phyloP scores from a whole-genome alignment of 2,113 vertebrate genomes.

The Gopherus flavomarginatus region DNA sequence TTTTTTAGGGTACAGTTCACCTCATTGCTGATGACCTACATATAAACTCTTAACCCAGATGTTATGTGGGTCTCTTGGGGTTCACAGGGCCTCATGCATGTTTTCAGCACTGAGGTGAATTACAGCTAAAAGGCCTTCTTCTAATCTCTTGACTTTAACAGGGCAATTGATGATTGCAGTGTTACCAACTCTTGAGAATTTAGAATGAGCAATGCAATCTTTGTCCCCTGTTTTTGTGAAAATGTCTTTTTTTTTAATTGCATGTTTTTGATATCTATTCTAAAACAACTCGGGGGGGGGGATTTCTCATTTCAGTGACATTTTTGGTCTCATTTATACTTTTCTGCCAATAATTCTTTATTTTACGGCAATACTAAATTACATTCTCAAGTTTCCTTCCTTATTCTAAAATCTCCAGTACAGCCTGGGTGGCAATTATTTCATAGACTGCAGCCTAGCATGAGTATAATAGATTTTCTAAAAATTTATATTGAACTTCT shows the following conservation, averaged over 20 bases:
- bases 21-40: not conserved
- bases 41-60: not conserved
- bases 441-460: not conserved
- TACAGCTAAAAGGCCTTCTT: not conserved
- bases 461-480: conserved; percentile 30
- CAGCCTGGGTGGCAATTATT: not conserved
- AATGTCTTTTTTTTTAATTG: no score
- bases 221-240: not conserved
- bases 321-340: not conserved
- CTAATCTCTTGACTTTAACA: not conserved
- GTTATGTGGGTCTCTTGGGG: not conserved
- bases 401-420: not conserved
- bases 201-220: not conserved
- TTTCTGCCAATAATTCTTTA: conserved; percentile 19
- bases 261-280: not conserved
- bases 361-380: not conserved
- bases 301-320: not conserved
- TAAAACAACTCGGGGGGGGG: not conserved
- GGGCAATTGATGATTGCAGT: not conserved
- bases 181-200: not conserved
- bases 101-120: not conserved
- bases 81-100: fast-evolving
- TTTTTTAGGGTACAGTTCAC: not conserved
- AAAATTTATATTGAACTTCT: conserved; percentile 20
- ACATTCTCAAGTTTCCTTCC: conserved; percentile 19